Evolutionary conservation across 2,888 invertebrate genomes (phyloP), one percentile per base, ranked within the genome.

Genomic region (Drosophila flavopinicola): DNA sequence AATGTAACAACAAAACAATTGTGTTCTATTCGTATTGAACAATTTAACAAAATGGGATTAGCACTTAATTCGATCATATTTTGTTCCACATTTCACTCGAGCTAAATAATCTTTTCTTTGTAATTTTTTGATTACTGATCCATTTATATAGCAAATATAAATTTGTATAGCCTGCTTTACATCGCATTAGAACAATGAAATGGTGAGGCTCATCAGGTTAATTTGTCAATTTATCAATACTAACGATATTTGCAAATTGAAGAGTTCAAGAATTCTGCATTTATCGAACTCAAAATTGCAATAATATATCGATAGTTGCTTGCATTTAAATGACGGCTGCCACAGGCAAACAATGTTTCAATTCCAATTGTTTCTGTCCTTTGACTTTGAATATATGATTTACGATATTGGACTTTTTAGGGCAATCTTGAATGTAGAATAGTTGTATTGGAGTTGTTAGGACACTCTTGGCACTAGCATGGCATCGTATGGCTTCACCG

Each of bases 401-500:
- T 11, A 23, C n/a, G 20, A 15, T 17, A 13, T 4, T 24, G 6
- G 3, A 3, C 1, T n/a, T 32, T 11, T 49, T 45, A 67, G 1
- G 13, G 5, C 11, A 37, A 59, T n/a, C 95, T 91, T 5, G 92
- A n/a, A n/a, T n/a, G n/a, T n/a, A n/a, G n/a, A n/a, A n/a, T n/a
- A n/a, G n/a, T n/a, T 37, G 23, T 17, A 13, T 4, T 24, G 6
- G 3, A 3, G 1, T n/a, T 32, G 9, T 49, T 45, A 67, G 1
- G 13, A 6, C 11, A 37, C 58, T n/a, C 95, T 91, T 5, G 92
- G 91, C 1, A 93, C 92, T 15, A 96, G 92, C 27, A 94, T 89
- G 1, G 95, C 95, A 71, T 93, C 93, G 82, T 94, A 97, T 0
- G 95, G 95, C 29, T 94, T 93, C 0, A 95, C 94, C 1, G 94